Percentiles rank a stretch among this genome's conserved stretches.
These are phyloP conservation scores for Aphaenogaster floridana DNA, from an alignment of 1,140 invertebrate species.

Conservation along the genomic window DNA sequence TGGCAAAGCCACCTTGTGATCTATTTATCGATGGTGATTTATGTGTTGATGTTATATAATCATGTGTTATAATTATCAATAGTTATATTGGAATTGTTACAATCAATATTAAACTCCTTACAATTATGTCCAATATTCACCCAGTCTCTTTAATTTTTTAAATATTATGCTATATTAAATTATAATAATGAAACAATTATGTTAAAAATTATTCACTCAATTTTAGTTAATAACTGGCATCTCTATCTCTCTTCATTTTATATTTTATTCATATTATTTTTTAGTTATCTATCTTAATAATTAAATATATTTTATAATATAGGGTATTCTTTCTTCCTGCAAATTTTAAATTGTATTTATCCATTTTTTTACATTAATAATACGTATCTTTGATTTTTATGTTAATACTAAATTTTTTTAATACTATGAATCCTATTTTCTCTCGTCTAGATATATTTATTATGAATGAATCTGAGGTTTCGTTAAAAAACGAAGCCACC, in stretches of 20 bases:
- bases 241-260: too few species aligned
- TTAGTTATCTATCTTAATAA: background rate
- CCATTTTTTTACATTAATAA: background rate
- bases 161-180: background rate
- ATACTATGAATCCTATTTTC: background rate
- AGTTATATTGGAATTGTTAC: background rate
- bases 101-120: background rate
- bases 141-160: background rate
- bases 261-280: background rate
- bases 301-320: background rate
- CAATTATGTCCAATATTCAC: background rate
- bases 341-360: background rate
- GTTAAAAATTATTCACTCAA: background rate
- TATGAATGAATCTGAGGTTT: background rate
- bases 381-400: background rate
- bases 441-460: background rate
- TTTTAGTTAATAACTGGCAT: background rate
- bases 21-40: background rate
- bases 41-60: background rate
- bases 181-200: background rate
- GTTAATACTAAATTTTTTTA: background rate
- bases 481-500: background rate
- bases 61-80: background rate
- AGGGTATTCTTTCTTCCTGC: background rate
- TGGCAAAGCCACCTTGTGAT: background rate